Conservation (phyloP, 2,797 vertebrate species). For the Chelidonichthys spinosus region DNA sequence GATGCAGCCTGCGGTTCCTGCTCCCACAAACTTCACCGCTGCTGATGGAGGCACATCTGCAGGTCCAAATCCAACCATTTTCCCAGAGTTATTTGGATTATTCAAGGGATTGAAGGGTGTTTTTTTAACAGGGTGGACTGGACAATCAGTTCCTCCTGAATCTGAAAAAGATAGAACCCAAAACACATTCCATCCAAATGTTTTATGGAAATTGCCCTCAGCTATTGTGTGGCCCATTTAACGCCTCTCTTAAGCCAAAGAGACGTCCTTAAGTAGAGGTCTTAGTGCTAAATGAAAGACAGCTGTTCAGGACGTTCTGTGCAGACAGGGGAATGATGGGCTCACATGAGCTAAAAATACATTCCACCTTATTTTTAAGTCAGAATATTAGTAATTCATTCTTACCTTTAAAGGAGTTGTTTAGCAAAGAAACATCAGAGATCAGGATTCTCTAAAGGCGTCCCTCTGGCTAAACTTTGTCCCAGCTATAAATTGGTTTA, state of each 20-base stretch:
- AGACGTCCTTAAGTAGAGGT: background rate
- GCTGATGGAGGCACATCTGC: conserved; percentile 88
- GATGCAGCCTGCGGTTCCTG: conserved; percentile 90
- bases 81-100: conserved; percentile 36
- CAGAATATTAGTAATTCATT: background rate
- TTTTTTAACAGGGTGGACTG: conserved; percentile 61
- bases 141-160: conserved; percentile 77
- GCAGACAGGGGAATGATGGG: background rate
- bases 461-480: conserved; percentile 88
- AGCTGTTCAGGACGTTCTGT: conserved; percentile 20
- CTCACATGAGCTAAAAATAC: background rate
- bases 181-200: background rate
- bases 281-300: conserved; percentile 18
- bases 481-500: conserved; percentile 74
- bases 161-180: conserved; percentile 61
- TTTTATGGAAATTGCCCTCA: background rate
- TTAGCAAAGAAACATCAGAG: conserved; percentile 44
- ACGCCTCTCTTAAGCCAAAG: background rate
- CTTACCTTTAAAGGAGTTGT: conserved; percentile 75
- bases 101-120: background rate
- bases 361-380: background rate
- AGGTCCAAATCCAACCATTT: conserved; percentile 91
- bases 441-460: conserved; percentile 91
- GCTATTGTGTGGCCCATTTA: conserved; percentile 2
- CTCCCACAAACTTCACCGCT: conserved; percentile 89